A percentile compares a stretch with the other conserved stretches of the same genome.
These are phyloP conservation scores for Nyctalus aviator DNA, from an alignment of 2,797 vertebrate genomes.

Conservation along the genomic window DNA sequence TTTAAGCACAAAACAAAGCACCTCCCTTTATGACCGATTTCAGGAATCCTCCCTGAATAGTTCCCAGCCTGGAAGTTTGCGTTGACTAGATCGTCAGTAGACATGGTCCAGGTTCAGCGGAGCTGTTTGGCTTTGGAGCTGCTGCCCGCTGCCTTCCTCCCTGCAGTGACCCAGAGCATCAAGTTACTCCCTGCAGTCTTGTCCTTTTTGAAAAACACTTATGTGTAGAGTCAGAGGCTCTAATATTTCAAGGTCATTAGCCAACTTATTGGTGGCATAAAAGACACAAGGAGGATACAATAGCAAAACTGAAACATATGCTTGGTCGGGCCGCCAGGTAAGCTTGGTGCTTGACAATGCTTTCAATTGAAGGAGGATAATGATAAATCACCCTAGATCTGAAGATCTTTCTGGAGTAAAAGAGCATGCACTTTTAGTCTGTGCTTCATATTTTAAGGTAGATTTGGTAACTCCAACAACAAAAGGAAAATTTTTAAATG, in stretches of 20 bases:
- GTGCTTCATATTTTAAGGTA: slow-evolving; percentile 44
- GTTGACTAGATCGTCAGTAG: neutral
- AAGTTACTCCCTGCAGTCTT: neutral
- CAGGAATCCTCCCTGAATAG: neutral
- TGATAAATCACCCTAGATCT: too few relatives aligned
- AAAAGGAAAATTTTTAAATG: neutral
- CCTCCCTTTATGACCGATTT: neutral
- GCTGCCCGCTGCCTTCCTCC: neutral
- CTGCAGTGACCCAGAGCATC: neutral
- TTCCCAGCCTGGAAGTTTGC: neutral
- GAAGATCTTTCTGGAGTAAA: neutral
- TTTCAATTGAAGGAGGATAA: neutral
- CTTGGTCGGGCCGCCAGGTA: neutral
- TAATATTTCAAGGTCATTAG: slow-evolving; percentile 37
- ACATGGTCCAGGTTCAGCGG: neutral
- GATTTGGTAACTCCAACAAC: slow-evolving; percentile 37
- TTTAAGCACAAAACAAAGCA: slow-evolving; percentile 8
- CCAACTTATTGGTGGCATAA: slow-evolving; percentile 50
- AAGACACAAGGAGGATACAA: slow-evolving; percentile 67
- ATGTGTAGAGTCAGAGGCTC: neutral
- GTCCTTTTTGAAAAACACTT: slow-evolving; percentile 15
- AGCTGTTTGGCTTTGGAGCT: neutral
- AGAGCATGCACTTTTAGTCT: neutral
- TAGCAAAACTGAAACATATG: neutral
- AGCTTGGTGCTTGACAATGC: neutral